These are phyloP conservation scores for Sebastes vulpes DNA, from an alignment of 2,797 vertebrate genomes.

Conservation along the genomic window DNA sequence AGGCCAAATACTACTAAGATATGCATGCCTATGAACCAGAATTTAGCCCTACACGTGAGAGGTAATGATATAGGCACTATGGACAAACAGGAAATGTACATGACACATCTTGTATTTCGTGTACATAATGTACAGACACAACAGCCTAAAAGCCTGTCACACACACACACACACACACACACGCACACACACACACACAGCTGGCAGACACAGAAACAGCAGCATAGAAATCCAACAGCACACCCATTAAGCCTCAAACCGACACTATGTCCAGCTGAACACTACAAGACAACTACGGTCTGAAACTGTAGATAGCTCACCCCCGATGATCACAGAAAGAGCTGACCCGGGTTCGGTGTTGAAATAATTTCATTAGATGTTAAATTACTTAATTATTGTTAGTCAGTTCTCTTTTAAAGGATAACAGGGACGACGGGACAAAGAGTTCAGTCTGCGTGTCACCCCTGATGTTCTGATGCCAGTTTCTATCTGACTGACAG, in stretches of 20 bases:
- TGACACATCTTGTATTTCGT: neutral
- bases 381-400: neutral
- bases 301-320: neutral
- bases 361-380: neutral
- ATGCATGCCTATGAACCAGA: neutral
- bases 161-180: neutral
- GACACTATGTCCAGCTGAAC: neutral
- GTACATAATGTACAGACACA: neutral
- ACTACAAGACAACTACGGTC: neutral
- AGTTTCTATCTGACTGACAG: neutral
- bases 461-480: neutral
- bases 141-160: neutral
- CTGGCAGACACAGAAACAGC: neutral
- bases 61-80: neutral
- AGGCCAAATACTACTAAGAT: neutral
- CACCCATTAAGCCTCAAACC: neutral
- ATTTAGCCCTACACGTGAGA: neutral
- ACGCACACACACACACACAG: neutral
- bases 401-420: slow-evolving; percentile 9
- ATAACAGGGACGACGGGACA: neutral
- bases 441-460: neutral
- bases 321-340: neutral
- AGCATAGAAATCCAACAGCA: neutral
- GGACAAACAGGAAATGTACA: neutral
- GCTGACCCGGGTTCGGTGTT: neutral